Evolutionary conservation across 2,888 invertebrate genomes (phyloP).

Genomic region (Acanthosepion lycidas): DNA sequence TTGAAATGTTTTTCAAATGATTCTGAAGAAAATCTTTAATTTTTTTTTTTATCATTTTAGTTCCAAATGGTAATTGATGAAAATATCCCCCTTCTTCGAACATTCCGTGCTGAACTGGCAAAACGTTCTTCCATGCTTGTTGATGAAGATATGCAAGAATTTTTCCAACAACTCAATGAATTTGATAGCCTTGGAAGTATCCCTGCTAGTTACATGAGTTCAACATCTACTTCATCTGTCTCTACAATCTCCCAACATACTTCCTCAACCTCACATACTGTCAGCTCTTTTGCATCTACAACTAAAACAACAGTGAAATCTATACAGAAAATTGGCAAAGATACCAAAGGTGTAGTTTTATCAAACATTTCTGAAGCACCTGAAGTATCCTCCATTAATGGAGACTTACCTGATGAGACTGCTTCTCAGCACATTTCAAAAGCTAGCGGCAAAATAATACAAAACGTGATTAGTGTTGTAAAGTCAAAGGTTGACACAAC

Average conservation of each 20-base stretch:
- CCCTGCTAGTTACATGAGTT: slow-evolving; percentile 55
- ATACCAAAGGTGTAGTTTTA: slow-evolving; percentile 53
- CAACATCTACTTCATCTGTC: slow-evolving; percentile 52
- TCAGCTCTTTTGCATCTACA: slow-evolving; percentile 40
- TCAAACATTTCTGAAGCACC: slow-evolving; percentile 52
- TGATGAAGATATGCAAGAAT: slow-evolving; percentile 70
- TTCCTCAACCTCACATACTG: not conserved
- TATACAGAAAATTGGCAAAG: slow-evolving; percentile 50
- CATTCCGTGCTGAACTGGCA: slow-evolving; percentile 86
- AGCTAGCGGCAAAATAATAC: slow-evolving; percentile 51
- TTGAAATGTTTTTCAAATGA: not conserved
- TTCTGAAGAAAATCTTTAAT: not conserved
- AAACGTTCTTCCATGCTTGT: slow-evolving; percentile 68
- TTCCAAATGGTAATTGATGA: slow-evolving; percentile 70
- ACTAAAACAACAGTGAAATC: slow-evolving; percentile 40
- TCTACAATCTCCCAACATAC: slow-evolving; percentile 16
- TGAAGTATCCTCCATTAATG: not conserved
- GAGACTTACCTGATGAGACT: not conserved
- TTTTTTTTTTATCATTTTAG: slow-evolving; percentile 60
- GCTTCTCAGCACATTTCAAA: not conserved
- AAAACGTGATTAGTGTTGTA: slow-evolving; percentile 67
- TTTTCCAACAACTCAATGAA: slow-evolving; percentile 66
- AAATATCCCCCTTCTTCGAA: slow-evolving; percentile 74
- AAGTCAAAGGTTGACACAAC: slow-evolving; percentile 63
- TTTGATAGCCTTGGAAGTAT: slow-evolving; percentile 65